Percentiles rank a stretch among this genome's conserved stretches.
Conservation (phyloP, 2,797 vertebrate genomes). For the Brachyrhaphis roseni region DNA sequence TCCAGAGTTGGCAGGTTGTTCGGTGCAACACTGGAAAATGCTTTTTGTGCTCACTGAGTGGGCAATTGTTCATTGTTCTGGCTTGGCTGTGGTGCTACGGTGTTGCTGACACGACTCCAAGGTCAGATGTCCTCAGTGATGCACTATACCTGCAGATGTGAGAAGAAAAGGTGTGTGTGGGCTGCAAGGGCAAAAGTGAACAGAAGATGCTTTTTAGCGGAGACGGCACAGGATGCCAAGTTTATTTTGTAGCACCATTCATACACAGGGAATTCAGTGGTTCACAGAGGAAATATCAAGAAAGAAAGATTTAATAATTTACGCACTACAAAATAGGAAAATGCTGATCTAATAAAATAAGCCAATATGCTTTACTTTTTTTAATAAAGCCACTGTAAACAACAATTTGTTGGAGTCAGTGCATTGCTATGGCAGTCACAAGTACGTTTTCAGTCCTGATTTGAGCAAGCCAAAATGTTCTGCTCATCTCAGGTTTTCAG, state of each 20-base stretch:
- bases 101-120: slow-evolving; percentile 45
- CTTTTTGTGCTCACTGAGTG: slow-evolving; percentile 38
- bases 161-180: slow-evolving; percentile 23
- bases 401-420: background rate
- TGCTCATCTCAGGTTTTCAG: background rate
- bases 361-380: background rate
- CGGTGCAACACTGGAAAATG: slow-evolving; percentile 34
- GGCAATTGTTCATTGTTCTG: slow-evolving; percentile 64
- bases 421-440: background rate
- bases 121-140: slow-evolving; percentile 57
- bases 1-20: slow-evolving; percentile 57
- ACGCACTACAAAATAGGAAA: background rate
- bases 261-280: background rate
- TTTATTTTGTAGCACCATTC: background rate
- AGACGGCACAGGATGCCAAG: slow-evolving; percentile 8
- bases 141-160: slow-evolving; percentile 35
- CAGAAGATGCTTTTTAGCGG: slow-evolving; percentile 38
- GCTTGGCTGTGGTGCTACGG: slow-evolving; percentile 27
- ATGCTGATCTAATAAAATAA: background rate
- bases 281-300: background rate
- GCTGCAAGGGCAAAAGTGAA: slow-evolving; percentile 27
- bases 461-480: background rate
- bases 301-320: background rate
- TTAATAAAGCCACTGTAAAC: background rate
- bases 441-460: background rate